Evolutionary conservation across 2,797 vertebrate species (phyloP).

Genomic region (Parauchenoglanis punctatus): DNA sequence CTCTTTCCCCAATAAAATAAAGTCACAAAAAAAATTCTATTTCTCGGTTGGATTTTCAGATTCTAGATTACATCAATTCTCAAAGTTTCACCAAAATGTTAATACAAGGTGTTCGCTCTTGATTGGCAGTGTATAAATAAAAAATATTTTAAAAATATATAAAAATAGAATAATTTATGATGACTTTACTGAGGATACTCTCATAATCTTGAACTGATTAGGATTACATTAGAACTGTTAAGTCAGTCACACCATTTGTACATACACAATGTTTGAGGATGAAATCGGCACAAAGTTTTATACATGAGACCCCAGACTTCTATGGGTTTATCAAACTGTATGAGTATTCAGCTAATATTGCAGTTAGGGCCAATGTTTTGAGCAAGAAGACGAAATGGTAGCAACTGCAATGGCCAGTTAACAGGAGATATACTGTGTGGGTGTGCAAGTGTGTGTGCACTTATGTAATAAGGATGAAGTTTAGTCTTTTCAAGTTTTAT

Average conservation of each 20-base stretch:
- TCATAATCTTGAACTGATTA: neutral
- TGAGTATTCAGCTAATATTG: neutral
- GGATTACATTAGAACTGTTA: neutral
- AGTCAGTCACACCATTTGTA: neutral
- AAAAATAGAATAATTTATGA: neutral
- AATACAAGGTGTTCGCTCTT: neutral
- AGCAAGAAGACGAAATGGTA: neutral
- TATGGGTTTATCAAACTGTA: neutral
- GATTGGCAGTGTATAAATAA: neutral
- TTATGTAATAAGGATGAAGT: neutral
- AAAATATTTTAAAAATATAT: neutral
- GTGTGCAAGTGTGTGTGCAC: neutral
- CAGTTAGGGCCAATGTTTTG: neutral
- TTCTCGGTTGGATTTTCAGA: neutral
- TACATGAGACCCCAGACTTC: neutral
- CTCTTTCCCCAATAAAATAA: neutral
- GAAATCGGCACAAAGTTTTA: neutral
- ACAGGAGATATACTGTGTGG: neutral
- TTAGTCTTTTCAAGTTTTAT: slow-evolving; percentile 2
- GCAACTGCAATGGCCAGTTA: neutral
- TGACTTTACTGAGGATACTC: neutral
- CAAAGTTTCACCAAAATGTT: neutral
- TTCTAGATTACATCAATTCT: neutral
- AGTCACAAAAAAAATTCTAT: neutral
- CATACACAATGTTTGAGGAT: neutral